A percentile compares a stretch with the other conserved stretches of the same genome.
Evolutionary conservation across 2,888 invertebrate genomes (phyloP).

Genomic region (Saturnia pavonia): DNA sequence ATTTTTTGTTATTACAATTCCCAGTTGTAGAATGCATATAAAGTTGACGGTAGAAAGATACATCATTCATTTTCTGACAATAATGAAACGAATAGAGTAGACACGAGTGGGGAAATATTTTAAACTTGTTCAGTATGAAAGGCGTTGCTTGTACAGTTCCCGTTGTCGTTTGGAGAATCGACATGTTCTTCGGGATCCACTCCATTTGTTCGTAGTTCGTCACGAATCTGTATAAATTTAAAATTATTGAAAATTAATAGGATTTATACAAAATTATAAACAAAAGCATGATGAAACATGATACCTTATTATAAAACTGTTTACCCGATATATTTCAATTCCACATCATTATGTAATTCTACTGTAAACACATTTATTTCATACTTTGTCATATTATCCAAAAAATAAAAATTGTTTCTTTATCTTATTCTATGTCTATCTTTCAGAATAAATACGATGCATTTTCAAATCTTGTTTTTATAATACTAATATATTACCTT

Average conservation of each 20-base stretch:
- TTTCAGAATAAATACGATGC: too few species aligned
- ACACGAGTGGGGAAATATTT: conserved; percentile 22
- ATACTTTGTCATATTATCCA: too few species aligned
- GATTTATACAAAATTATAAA: not conserved
- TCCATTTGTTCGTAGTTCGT: conserved; percentile 83
- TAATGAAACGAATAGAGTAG: not conserved
- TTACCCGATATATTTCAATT: too few species aligned
- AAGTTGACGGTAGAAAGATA: conserved; percentile 10
- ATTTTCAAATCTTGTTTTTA: too few species aligned
- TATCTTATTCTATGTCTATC: too few species aligned
- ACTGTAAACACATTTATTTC: too few species aligned
- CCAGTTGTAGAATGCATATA: conserved; percentile 19
- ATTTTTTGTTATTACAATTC: not conserved
- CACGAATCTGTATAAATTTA: conserved; percentile 72
- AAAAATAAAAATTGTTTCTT: too few species aligned
- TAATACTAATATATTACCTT: conserved; percentile 56
- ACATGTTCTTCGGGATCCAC: conserved; percentile 83
- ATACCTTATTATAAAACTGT: too few species aligned
- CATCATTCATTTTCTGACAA: not conserved
- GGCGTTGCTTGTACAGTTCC: conserved; percentile 84
- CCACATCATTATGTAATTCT: too few species aligned
- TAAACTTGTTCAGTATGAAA: conserved; percentile 76
- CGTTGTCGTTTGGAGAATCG: conserved; percentile 80
- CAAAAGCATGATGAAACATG: not conserved
- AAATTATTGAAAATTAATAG: not conserved